phyloP scores from a whole-genome alignment of 1,140 invertebrate species.

The Augochlora pura region DNA sequence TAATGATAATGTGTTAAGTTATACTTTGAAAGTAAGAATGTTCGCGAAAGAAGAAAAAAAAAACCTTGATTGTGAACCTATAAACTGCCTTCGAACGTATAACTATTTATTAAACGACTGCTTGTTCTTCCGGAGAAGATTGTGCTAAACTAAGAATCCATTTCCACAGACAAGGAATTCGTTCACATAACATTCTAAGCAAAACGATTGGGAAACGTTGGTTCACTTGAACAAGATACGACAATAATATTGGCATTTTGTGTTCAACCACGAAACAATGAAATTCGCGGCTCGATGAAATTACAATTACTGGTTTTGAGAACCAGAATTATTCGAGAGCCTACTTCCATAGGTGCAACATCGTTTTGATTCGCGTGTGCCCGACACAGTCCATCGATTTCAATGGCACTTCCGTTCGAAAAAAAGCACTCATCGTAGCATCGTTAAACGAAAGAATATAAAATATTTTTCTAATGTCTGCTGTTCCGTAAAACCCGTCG shows the following conservation, averaged over 20 bases:
- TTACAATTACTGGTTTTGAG: too few species aligned
- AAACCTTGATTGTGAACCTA: not conserved
- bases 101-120: constrained; percentile 4
- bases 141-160: not conserved
- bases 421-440: not conserved
- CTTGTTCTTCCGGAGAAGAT: not conserved
- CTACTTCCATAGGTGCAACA: not conserved
- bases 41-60: not conserved
- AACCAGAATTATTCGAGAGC: not conserved
- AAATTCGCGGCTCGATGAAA: not conserved
- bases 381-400: not conserved
- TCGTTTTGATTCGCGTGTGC: constrained; percentile 17
- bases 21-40: not conserved
- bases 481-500: constrained; percentile 2
- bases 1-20: not conserved
- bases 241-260: constrained; percentile 24
- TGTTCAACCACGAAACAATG: not conserved
- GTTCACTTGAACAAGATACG: constrained; percentile 8
- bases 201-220: constrained; percentile 38
- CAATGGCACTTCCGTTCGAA: constrained; percentile 1
- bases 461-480: constrained; percentile 41
- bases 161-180: not conserved
- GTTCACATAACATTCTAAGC: too few species aligned
- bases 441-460: not conserved
- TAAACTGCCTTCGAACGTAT: not conserved